Percentiles rank a stretch among this genome's conserved stretches.
phyloP scores from a whole-genome alignment of 2,888 invertebrate species.

The Rotaria macrura region DNA sequence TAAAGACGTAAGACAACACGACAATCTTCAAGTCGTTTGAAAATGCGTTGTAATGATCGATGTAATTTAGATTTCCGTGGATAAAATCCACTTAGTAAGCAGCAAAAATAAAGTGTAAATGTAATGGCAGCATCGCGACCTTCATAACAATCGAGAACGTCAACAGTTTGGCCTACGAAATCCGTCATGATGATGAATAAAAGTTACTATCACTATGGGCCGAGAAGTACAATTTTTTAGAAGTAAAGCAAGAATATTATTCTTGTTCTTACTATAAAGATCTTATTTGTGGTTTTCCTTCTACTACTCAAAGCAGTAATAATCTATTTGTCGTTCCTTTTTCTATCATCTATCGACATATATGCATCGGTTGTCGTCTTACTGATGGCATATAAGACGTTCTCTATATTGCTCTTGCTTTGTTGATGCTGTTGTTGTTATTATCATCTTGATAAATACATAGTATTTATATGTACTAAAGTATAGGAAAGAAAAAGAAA shows the following conservation, averaged over 20 bases:
- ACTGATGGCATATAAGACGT: not conserved
- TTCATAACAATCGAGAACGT: slow-evolving; percentile 32
- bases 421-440: not conserved
- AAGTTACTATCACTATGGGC: not conserved
- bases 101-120: slow-evolving; percentile 27
- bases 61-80: slow-evolving; percentile 24
- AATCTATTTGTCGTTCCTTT: not conserved
- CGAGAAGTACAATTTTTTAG: not conserved
- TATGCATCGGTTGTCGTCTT: not conserved
- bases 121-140: slow-evolving; percentile 33
- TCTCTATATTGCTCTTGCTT: not conserved
- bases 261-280: not conserved
- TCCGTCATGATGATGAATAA: not conserved
- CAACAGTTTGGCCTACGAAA: not conserved
- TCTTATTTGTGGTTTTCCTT: not conserved
- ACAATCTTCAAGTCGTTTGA: slow-evolving; percentile 28
- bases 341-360: not conserved
- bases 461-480: not conserved
- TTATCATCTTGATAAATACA: not conserved
- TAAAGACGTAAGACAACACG: slow-evolving; percentile 31
- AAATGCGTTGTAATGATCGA: slow-evolving; percentile 18
- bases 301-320: not conserved
- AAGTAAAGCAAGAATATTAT: not conserved
- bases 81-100: slow-evolving; percentile 23
- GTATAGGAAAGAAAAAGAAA: not conserved